These are phyloP conservation scores for Urophycis tenuis DNA, from an alignment of 2,797 vertebrate genomes.

Conservation along the genomic window DNA sequence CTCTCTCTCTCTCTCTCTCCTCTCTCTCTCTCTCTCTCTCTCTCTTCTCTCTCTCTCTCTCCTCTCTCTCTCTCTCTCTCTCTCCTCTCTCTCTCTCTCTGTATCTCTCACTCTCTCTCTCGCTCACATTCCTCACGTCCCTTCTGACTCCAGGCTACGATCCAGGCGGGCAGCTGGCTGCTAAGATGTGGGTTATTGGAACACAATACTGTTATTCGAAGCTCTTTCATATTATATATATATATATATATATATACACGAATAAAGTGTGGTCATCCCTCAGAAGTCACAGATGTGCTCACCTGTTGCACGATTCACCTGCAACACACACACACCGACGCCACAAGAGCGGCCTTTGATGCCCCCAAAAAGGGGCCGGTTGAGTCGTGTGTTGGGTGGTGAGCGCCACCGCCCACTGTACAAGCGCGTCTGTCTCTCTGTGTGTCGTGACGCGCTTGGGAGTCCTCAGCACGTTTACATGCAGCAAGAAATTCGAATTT, in stretches of 20 bases:
- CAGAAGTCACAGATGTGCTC: conserved; percentile 1
- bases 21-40: not conserved
- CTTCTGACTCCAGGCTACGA: conserved; percentile 21
- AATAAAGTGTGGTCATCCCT: no score
- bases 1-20: not conserved
- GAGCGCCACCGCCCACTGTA: no score
- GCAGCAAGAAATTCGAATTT: no score
- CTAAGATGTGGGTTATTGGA: conserved; percentile 48
- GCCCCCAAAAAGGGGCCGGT: not conserved
- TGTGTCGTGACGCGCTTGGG: no score
- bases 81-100: not conserved
- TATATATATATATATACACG: no score
- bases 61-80: not conserved
- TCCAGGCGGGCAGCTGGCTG: no score
- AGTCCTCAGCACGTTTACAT: no score
- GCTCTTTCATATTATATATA: conserved; percentile 47
- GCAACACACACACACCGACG: not conserved
- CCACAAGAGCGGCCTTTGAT: not conserved
- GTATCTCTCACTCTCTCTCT: no score
- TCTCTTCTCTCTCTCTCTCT: not conserved
- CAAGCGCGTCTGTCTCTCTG: no score
- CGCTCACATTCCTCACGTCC: no score
- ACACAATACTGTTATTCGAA: conserved; percentile 38
- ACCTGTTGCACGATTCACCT: not conserved
- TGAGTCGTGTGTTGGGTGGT: no score